Evolutionary conservation across 2,113 vertebrate genomes (phyloP).

Genomic region (Desmodus rotundus): DNA sequence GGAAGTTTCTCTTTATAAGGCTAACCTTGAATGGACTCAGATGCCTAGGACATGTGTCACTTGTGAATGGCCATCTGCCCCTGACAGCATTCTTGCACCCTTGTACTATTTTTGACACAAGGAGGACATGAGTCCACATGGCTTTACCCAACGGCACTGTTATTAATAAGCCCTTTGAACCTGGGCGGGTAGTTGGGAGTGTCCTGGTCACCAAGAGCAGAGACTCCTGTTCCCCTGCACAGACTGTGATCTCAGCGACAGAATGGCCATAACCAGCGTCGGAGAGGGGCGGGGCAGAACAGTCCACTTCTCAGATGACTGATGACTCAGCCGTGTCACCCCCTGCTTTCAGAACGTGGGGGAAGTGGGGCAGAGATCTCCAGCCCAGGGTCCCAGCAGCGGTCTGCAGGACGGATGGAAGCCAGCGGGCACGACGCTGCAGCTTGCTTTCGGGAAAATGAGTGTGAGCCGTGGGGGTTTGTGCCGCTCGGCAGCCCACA

Average conservation of each 20-base stretch:
- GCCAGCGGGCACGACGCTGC: neutral
- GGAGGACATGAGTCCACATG: neutral
- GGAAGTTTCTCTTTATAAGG: neutral
- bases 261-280: no score
- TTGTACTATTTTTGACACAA: neutral
- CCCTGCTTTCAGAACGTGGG: neutral
- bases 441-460: neutral
- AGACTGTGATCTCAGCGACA: neutral
- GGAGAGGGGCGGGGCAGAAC: no score
- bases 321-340: rapidly evolving
- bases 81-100: neutral
- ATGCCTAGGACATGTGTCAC: rapidly evolving
- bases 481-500: rapidly evolving
- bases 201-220: neutral
- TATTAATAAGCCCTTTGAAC: neutral
- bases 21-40: no score
- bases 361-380: neutral
- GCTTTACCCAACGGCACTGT: neutral
- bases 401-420: rapidly evolving
- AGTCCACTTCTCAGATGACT: neutral
- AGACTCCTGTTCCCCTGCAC: neutral
- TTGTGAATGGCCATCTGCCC: neutral
- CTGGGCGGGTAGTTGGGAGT: neutral
- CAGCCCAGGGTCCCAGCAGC: rapidly evolving
- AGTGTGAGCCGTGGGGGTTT: rapidly evolving